Conservation (phyloP, 1,140 invertebrate species). For the Schmidtea mediterranea region DNA sequence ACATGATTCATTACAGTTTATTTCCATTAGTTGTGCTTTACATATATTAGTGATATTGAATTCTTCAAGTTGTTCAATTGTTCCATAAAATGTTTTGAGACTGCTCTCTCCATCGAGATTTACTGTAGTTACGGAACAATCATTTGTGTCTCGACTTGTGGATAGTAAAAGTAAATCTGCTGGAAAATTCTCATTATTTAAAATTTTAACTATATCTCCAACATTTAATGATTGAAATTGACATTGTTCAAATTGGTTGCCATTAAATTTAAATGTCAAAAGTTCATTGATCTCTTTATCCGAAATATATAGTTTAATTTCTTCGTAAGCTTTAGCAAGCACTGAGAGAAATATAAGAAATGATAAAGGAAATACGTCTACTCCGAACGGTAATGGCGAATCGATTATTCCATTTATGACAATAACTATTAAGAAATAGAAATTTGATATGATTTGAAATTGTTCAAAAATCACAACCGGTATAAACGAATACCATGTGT, state of each 20-base stretch:
- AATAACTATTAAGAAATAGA: slow-evolving; percentile 48
- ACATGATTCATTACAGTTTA: slow-evolving; percentile 31
- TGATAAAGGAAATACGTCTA: slow-evolving; percentile 41
- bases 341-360: slow-evolving; percentile 52
- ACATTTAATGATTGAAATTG: slow-evolving; percentile 41
- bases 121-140: slow-evolving; percentile 93
- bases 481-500: neutral
- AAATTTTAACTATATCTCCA: slow-evolving; percentile 44
- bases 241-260: slow-evolving; percentile 14
- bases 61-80: neutral
- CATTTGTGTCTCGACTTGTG: slow-evolving; percentile 53
- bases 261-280: slow-evolving; percentile 22
- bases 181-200: slow-evolving; percentile 42
- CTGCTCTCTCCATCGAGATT: slow-evolving; percentile 75
- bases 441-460: slow-evolving; percentile 51
- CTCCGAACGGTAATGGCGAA: slow-evolving; percentile 45
- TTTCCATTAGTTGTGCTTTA: slow-evolving; percentile 10
- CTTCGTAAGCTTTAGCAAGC: slow-evolving; percentile 20
- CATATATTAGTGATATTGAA: too few species aligned
- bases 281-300: slow-evolving; percentile 46
- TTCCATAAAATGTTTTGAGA: slow-evolving; percentile 26
- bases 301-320: slow-evolving; percentile 35
- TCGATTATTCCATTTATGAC: slow-evolving; percentile 35
- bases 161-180: slow-evolving; percentile 48
- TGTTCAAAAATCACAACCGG: slow-evolving; percentile 51